These are phyloP conservation scores for Eidolon helvum DNA, from an alignment of 2,113 vertebrate genomes.

Conservation along the genomic window DNA sequence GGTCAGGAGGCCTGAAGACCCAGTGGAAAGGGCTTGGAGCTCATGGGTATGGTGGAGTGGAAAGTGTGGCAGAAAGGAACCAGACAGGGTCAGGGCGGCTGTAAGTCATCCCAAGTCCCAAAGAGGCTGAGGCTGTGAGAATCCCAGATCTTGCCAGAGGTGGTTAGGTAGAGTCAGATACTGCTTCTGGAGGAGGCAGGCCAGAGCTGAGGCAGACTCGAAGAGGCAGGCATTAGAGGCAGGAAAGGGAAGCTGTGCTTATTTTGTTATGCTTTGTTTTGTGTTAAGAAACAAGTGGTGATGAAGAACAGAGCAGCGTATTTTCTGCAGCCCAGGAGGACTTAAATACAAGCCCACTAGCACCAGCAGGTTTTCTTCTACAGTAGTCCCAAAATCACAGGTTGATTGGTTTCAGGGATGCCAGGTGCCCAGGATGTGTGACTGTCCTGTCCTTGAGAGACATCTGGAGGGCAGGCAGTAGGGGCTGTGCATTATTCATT, in stretches of 20 bases:
- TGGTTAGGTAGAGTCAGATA: background rate
- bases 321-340: background rate
- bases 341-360: background rate
- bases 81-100: too few relatives aligned
- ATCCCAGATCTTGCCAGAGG: background rate
- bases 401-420: background rate
- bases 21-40: background rate
- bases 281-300: background rate
- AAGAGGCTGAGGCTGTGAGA: background rate
- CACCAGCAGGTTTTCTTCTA: background rate
- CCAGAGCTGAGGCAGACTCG: background rate
- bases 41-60: background rate
- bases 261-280: background rate
- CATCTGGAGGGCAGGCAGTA: background rate
- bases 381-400: background rate
- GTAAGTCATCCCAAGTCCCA: background rate
- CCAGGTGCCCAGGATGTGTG: background rate
- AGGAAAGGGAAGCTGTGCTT: background rate
- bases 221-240: background rate
- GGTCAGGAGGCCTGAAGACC: background rate
- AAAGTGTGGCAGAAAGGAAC: background rate
- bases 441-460: constrained; percentile 31
- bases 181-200: background rate
- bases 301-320: background rate
- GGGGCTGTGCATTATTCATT: background rate